A percentile compares a stretch with the other conserved stretches of the same genome.
These are phyloP conservation scores for Belonocnema kinseyi DNA, from an alignment of 1,140 invertebrate species.

Conservation along the genomic window DNA sequence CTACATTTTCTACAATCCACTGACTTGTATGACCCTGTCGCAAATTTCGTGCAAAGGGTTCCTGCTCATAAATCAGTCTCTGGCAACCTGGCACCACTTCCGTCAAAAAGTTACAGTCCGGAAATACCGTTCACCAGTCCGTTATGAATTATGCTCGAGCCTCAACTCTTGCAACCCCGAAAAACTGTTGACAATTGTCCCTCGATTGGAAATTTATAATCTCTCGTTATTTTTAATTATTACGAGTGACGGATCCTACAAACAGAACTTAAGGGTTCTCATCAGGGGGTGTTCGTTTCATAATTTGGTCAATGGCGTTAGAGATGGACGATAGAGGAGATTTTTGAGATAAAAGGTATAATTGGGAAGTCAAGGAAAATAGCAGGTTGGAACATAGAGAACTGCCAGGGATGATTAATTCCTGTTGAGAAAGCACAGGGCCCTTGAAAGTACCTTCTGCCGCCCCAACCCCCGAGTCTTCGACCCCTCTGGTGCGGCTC, in stretches of 20 bases:
- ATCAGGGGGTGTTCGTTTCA: neutral
- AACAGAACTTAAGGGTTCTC: neutral
- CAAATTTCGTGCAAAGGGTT: constrained; percentile 67
- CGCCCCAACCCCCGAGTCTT: constrained; percentile 51
- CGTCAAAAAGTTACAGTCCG: constrained; percentile 49
- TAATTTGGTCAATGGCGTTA: neutral
- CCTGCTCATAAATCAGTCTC: constrained; percentile 63
- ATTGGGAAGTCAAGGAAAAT: constrained; percentile 71
- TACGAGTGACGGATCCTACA: neutral
- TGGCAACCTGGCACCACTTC: constrained; percentile 41
- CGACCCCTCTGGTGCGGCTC: constrained; percentile 47
- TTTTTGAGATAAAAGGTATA: constrained; percentile 66
- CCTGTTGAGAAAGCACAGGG: constrained; percentile 63
- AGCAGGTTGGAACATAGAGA: constrained; percentile 65
- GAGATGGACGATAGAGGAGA: constrained; percentile 13
- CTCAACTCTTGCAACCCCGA: neutral
- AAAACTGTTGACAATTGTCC: neutral
- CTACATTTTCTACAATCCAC: constrained; percentile 47
- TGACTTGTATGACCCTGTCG: constrained; percentile 62
- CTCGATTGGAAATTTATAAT: constrained; percentile 5
- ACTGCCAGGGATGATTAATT: constrained; percentile 71
- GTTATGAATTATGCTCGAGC: constrained; percentile 43
- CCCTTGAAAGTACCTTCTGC: constrained; percentile 65
- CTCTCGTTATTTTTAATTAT: neutral
- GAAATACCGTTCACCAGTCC: constrained; percentile 53